Base-by-base conservation (phyloP, 2,113 vertebrate species). In the Microtus richardsoni region DNA sequence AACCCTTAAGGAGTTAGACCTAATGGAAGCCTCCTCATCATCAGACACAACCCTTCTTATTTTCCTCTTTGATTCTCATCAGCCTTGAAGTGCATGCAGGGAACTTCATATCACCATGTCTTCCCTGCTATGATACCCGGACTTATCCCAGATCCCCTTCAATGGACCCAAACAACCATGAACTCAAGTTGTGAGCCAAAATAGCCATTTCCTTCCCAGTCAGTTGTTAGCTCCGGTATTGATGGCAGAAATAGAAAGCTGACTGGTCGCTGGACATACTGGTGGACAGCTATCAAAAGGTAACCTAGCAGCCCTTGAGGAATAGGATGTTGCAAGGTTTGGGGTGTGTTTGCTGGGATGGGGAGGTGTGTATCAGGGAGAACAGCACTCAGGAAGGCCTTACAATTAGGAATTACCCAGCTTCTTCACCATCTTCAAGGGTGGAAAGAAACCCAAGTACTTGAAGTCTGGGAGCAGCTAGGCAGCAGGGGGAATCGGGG, bases 281-380 rank as follows among this genome's bases (percentile, higher is more conserved):
- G 10, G 41, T 79, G 17, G 13, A 47, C 30, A 62, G 30, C 11
- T 6, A 9, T 80, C 41, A 71, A 39, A 75, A 52, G 2, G 33
- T 49, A 26, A 5, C 36, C 26, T 80, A 44, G 26, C 68, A 47
- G 39, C 30, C 3, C 28, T 54, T 52, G 60, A 88, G 74, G 21
- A 82, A 52, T 1, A 66, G 86, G 33, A 19, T 19, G 17, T 84
- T 58, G 22, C 11, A 7, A 47, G 66, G 9, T 10, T 77, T 2
- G 14, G 26, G 5, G 49, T 12, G 1, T 47, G 49, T 47, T 4
- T 3, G 9, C 3, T 13, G 1, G 14, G 36, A 5, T 4, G 24
- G 26, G 7, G 19, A 54, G 36, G 19, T 2, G 26, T 39, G 39
- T 68, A 14, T 75, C 8, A 74, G 33, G 52, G 74, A 52, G 36